phyloP scores from a whole-genome alignment of 2,888 invertebrate species.

The Neocrepidodera transversa region DNA sequence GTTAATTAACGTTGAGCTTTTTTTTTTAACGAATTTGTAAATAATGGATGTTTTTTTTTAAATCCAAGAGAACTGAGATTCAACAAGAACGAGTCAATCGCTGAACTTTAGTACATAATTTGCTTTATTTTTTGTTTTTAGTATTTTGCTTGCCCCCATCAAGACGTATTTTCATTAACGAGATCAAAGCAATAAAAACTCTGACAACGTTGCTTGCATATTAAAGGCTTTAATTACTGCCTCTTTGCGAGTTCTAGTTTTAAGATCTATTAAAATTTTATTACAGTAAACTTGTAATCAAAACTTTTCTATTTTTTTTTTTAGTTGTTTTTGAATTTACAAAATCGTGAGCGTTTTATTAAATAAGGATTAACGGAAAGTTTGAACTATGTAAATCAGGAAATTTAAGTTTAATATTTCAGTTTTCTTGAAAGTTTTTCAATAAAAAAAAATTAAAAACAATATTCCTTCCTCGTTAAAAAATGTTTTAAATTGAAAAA shows the following conservation, averaged over 20 bases:
- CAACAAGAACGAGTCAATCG: slow-evolving; percentile 8
- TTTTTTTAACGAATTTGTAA: slow-evolving; percentile 8
- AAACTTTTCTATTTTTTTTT: slow-evolving; percentile 19
- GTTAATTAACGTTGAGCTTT: too few relatives aligned
- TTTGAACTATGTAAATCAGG: too few relatives aligned
- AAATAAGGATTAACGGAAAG: slow-evolving; percentile 1
- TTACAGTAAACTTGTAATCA: slow-evolving; percentile 24
- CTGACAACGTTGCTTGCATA: slow-evolving; percentile 34
- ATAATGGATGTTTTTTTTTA: slow-evolving; percentile 3
- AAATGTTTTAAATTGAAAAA: too few relatives aligned
- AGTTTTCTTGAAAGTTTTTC: too few relatives aligned
- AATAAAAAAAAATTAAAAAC: too few relatives aligned
- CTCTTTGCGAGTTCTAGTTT: slow-evolving; percentile 28
- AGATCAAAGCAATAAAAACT: slow-evolving; percentile 37
- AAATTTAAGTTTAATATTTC: too few relatives aligned
- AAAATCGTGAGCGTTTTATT: slow-evolving; percentile 10
- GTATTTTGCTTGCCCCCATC: slow-evolving; percentile 22
- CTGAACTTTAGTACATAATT: slow-evolving; percentile 21
- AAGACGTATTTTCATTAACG: slow-evolving; percentile 34
- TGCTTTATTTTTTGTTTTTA: slow-evolving; percentile 14
- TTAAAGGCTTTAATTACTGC: slow-evolving; percentile 35
- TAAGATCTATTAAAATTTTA: slow-evolving; percentile 32
- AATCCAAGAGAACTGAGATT: slow-evolving; percentile 2
- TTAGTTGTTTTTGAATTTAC: slow-evolving; percentile 16
- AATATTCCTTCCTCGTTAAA: too few relatives aligned